Base-by-base conservation (phyloP, 1,140 invertebrate genomes). In the Anoplophora glabripennis region DNA sequence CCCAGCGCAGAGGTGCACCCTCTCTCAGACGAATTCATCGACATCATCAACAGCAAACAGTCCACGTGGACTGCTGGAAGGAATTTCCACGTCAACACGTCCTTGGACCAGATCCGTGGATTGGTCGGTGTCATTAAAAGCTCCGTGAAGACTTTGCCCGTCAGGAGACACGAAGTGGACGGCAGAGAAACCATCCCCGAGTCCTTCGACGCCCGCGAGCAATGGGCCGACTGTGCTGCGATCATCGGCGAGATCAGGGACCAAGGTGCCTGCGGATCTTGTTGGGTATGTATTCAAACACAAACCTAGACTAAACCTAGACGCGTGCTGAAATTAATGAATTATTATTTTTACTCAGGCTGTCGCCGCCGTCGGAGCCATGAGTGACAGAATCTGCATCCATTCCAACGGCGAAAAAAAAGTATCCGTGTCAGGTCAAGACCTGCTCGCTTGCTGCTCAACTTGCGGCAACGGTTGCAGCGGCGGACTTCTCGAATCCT, bases 331-430 rank as follows among this genome's bases (percentile, higher is more conserved):
- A n/a, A n/a, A n/a, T n/a, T n/a, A n/a, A n/a, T 37, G 1, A 18
- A 33, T 7, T n/a, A 7, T 9, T 53, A 4, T 4, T 46, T 53
- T 57, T 53, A 41, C 40, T 17, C 41, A 74, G 86, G 86, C 87
- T n/a, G 84, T 89, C 72, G 85, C 83, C 46, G 84, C 85, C 44
- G 84, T 82, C 7, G 83, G 84, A 71, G 83, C 86, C 4, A 87
- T 89, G 77, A 82, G 84, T 42, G 88, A 89, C 73, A 71, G 87
- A 36, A 78, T 81, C 51, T 89, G 88, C 68, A 86, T 90, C 64
- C 78, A 80, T 35, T 82, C 80, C 3, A 75, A 80, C 34, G 84
- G 80, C 14, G 75, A 71, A 7, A 78, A 83, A 47, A 73, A 79
- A 42, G 76, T 82, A 53, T 72, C 86, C 12, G 46, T 68, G 18